Evolutionary conservation across 1,140 invertebrate species (phyloP).

Genomic region (Megathymus violae): DNA sequence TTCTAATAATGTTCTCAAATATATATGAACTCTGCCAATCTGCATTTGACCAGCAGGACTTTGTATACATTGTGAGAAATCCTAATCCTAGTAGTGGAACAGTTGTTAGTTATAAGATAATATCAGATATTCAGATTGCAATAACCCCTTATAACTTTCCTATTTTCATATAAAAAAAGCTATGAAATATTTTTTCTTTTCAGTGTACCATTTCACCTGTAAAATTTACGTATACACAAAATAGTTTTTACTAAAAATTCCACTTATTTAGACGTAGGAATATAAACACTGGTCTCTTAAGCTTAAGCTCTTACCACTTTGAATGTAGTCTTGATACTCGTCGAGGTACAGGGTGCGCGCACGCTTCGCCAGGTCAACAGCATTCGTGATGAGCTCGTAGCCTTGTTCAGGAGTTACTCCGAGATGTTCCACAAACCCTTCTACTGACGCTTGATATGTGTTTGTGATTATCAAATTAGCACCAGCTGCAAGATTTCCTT

Average conservation of each 20-base stretch:
- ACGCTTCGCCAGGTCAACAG: conserved; percentile 87
- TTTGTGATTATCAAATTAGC: conserved; percentile 93
- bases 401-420: conserved; percentile 86
- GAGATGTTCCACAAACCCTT: conserved; percentile 90
- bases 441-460: conserved; percentile 94
- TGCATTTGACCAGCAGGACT: too few relatives aligned
- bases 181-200: too few relatives aligned
- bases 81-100: too few relatives aligned
- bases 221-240: too few relatives aligned
- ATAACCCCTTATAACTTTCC: too few relatives aligned
- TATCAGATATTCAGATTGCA: too few relatives aligned
- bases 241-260: neutral
- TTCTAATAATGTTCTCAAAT: too few relatives aligned
- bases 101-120: too few relatives aligned
- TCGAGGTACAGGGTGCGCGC: conserved; percentile 85
- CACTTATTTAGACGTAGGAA: neutral
- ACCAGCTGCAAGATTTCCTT: conserved; percentile 85
- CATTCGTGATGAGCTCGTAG: conserved; percentile 87
- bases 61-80: too few relatives aligned
- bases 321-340: conserved; percentile 79
- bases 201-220: too few relatives aligned
- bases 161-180: too few relatives aligned
- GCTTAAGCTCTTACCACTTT: conserved; percentile 70
- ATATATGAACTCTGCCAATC: too few relatives aligned
- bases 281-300: neutral